Base-by-base conservation (phyloP, 1,140 invertebrate genomes). In the Drosophila ohnishii region DNA sequence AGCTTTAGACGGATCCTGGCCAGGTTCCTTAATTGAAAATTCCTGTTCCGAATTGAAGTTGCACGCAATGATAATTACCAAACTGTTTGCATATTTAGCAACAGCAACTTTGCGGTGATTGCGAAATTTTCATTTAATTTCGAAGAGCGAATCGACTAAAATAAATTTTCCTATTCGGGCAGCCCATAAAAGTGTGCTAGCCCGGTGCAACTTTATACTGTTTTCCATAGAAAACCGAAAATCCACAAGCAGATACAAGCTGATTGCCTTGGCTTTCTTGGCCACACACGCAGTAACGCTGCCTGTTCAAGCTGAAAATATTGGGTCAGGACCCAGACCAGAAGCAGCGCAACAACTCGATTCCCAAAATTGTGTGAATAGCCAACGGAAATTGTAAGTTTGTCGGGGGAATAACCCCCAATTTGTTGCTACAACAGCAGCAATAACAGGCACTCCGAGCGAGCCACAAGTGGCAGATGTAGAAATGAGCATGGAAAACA, bases 301-400 rank as follows among this genome's bases (percentile, higher is more conserved):
- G 75, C 34, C 61, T 25, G 67, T n/a, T 77, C 64, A 44, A 58
- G 64, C 58, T 67, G 64, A 77, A 77, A 76, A 70, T 76, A 77
- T 77, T 47, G 55, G 73, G 62, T 50, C 60, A 58, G 63, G 22
- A 35, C 56, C 25, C 44, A 3, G 22, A 25, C 44, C 34, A 11
- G 40, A n/a, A 34, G 19, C 34, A 14, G 34, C 22, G 62, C 73
- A 62, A 69, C 60, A 70, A 57, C 75, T 70, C 64, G 51, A 76
- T 61, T 69, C 39, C 28, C 19, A 37, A 34, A 53, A 67, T 57
- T 75, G 69, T 75, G 57, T 77, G 73, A 77, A 77, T 76, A 76
- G 77, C 77, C 76, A 75, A 48, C 63, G 76, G 76, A 79, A 78
- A 73, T 69, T 79, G 61, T 73, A 67, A 79, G 77, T 80, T 79